These are phyloP conservation scores for Mobula birostris DNA, from an alignment of 2,113 vertebrate genomes.

Conservation along the genomic window DNA sequence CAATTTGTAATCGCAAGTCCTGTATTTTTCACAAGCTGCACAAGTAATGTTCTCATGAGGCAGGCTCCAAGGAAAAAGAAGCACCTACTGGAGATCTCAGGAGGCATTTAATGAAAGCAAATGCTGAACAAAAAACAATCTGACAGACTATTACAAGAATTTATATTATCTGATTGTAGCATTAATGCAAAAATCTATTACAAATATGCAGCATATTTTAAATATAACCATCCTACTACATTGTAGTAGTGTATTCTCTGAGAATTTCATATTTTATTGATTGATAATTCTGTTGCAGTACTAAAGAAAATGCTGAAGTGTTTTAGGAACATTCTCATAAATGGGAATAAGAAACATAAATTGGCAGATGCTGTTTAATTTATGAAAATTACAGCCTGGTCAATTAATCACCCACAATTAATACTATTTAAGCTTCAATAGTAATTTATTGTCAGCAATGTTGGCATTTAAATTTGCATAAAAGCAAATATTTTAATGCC, in stretches of 20 bases:
- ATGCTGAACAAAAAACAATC: not conserved
- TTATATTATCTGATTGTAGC: not conserved
- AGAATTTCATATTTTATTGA: not conserved
- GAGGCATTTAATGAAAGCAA: not conserved
- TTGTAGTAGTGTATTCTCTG: not conserved
- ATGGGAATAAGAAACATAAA: not conserved
- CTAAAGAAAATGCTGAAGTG: not conserved
- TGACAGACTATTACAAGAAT: not conserved
- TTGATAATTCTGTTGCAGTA: not conserved
- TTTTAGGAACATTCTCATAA: not conserved
- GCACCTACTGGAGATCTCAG: slow-evolving; percentile 33
- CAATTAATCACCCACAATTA: not conserved
- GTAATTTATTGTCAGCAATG: not conserved
- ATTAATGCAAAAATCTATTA: not conserved
- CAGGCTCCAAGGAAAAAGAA: slow-evolving; percentile 44
- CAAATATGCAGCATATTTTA: not conserved
- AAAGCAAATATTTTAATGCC: not conserved
- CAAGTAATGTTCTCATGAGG: slow-evolving; percentile 46
- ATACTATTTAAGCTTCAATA: not conserved
- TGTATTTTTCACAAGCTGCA: slow-evolving; percentile 45
- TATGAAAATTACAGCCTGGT: not conserved
- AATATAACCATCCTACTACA: not conserved
- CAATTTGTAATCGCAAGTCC: slow-evolving; percentile 58
- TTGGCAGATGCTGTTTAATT: not conserved
- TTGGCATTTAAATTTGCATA: not conserved